A percentile compares a stretch with the other conserved stretches of the same genome.
These are phyloP conservation scores for Ischnura elegans DNA, from an alignment of 2,888 invertebrate species.

Conservation along the genomic window DNA sequence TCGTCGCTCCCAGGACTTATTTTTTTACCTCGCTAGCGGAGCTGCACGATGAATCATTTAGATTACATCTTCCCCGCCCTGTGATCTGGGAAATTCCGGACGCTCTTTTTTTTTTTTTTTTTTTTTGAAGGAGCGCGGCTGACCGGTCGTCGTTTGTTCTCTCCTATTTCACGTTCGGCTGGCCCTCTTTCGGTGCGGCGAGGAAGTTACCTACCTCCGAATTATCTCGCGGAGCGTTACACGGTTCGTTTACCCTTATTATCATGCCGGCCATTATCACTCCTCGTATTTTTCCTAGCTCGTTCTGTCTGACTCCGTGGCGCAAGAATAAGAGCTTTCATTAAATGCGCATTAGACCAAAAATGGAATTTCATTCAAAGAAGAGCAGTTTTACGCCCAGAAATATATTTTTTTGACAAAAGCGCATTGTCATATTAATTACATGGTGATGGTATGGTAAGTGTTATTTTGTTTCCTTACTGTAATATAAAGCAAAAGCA, in stretches of 20 bases:
- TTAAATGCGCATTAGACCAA: not conserved
- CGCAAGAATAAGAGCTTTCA: not conserved
- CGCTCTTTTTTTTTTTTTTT: not conserved
- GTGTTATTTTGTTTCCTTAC: too few relatives aligned
- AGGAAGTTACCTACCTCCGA: not conserved
- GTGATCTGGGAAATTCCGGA: not conserved
- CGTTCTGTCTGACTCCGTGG: not conserved
- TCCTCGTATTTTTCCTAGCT: not conserved
- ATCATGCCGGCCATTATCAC: not conserved
- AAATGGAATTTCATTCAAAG: not conserved
- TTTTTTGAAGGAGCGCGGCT: not conserved
- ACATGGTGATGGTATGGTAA: not conserved
- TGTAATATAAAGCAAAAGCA: too few relatives aligned
- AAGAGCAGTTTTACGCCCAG: not conserved
- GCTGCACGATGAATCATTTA: slow-evolving; percentile 47
- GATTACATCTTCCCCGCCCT: slow-evolving; percentile 30
- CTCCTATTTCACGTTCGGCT: not conserved
- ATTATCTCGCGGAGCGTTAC: not conserved
- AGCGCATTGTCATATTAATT: not conserved
- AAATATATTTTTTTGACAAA: not conserved
- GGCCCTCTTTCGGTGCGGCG: not conserved
- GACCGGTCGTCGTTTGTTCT: slow-evolving; percentile 14
- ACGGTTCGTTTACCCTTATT: slow-evolving; percentile 19
- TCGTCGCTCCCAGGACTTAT: not conserved
- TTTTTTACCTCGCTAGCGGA: not conserved